Base-by-base conservation (phyloP, 2,888 invertebrate species). In the Clepsis dumicolana region DNA sequence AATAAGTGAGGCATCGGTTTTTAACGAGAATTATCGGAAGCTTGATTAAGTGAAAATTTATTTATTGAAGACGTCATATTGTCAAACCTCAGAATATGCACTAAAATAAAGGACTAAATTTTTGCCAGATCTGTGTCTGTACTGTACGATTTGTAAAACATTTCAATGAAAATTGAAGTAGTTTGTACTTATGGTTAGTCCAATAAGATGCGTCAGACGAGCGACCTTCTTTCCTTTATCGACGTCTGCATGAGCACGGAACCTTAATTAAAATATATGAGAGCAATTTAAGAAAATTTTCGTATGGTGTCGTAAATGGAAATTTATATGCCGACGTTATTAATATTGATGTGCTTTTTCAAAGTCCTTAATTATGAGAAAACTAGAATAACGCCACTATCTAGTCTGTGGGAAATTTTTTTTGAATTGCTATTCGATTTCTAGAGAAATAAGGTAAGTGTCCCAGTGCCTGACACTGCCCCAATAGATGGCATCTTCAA, bases 231-330 rank as follows among this genome's bases (percentile, higher is more conserved):
- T 48, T 48, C 12, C 21, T 12, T 86, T 88, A 90, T 90, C 88
- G 88, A 87, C 82, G 83, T 80, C 82, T 82, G 82, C 86, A 85
- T 86, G 87, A 84, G 81, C 85, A 86, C 21, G 48, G 48, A 48
- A 21, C 48, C 48, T 48, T 91, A 91, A 91, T 91, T 91, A 90
- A 88, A 90, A 91, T 91, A 89, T 91, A 88, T 82, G 86, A 83
- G 81, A 80, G 82, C 86, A 84, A 88, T 87, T 90, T 85, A 84
- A 87, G 85, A 86, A 87, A 84, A 85, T 85, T 84, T 88, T 86
- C 81, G 73, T 80, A 74, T 77, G 74, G 73, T 78, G 76, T 80
- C 78, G 69, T 72, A 81, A 87, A 88, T 85, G 82, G 72, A 83
- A 84, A 87, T 87, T 87, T 86, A 86, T 86, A 76, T 68, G 77